phyloP scores from a whole-genome alignment of 2,113 vertebrate species.

The Sterrhoptilus dennistouni region DNA sequence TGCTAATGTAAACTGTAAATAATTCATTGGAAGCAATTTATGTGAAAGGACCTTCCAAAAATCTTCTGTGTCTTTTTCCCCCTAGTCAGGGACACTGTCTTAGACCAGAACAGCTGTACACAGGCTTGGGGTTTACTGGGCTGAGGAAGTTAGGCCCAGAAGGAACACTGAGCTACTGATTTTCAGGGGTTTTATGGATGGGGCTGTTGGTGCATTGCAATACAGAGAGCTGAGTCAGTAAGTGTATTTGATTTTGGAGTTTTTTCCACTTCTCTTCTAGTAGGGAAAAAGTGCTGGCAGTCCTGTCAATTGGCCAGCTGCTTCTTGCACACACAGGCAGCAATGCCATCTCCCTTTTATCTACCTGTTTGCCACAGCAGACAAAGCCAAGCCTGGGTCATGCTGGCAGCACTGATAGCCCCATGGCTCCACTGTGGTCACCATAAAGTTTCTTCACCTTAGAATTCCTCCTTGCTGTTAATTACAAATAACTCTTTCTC shows the following conservation, averaged over 20 bases:
- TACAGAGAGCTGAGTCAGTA: neutral
- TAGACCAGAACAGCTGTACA: neutral
- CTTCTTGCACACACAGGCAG: neutral
- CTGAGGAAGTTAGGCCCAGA: neutral
- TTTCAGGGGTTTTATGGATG: neutral
- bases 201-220: rapidly evolving
- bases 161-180: neutral
- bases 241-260: neutral
- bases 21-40: constrained; percentile 53
- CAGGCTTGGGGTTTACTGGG: neutral
- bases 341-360: neutral
- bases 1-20: constrained; percentile 66
- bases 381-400: rapidly evolving
- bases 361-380: rapidly evolving
- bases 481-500: constrained; percentile 1
- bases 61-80: neutral
- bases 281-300: neutral
- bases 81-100: neutral
- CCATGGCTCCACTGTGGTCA: neutral
- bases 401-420: rapidly evolving
- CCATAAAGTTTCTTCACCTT: neutral
- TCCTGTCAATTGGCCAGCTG: neutral
- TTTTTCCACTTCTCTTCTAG: neutral
- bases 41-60: constrained; percentile 8
- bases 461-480: neutral